Conservation (phyloP, 1,140 invertebrate genomes). For the Nasonia longicornis region DNA sequence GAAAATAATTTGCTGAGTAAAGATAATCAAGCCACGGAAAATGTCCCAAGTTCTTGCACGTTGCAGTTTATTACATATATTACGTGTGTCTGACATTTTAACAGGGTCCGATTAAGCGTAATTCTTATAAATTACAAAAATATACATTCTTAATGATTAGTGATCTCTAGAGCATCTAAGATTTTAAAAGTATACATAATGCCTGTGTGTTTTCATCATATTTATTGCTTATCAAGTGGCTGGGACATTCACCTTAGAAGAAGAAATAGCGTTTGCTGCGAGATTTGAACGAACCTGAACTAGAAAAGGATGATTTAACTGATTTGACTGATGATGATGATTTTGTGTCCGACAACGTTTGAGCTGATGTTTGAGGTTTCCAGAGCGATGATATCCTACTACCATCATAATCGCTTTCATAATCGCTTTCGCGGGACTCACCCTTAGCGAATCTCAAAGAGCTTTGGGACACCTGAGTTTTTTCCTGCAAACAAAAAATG, state of each 20-base stretch:
- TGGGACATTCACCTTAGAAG: slow-evolving; percentile 48
- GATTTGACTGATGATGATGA: slow-evolving; percentile 40
- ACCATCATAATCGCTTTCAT: slow-evolving; percentile 80
- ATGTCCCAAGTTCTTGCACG: slow-evolving; percentile 41
- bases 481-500: slow-evolving; percentile 31
- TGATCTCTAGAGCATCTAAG: slow-evolving; percentile 3
- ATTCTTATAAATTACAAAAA: slow-evolving; percentile 43
- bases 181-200: slow-evolving; percentile 20
- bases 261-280: slow-evolving; percentile 44
- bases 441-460: slow-evolving; percentile 78
- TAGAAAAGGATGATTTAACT: slow-evolving; percentile 41
- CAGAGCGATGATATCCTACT: slow-evolving; percentile 74
- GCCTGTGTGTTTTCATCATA: neutral
- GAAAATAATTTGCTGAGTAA: slow-evolving; percentile 57
- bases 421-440: slow-evolving; percentile 79
- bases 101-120: slow-evolving; percentile 23
- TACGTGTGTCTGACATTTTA: slow-evolving; percentile 30
- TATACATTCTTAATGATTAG: slow-evolving; percentile 33
- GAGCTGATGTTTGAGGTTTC: slow-evolving; percentile 60
- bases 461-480: slow-evolving; percentile 64
- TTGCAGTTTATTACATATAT: slow-evolving; percentile 36
- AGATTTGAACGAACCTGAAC: slow-evolving; percentile 47
- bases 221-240: slow-evolving; percentile 11
- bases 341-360: slow-evolving; percentile 43
- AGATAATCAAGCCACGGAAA: slow-evolving; percentile 47